phyloP scores from a whole-genome alignment of 2,797 vertebrate species.

The Acrossocheilus fasciatus region DNA sequence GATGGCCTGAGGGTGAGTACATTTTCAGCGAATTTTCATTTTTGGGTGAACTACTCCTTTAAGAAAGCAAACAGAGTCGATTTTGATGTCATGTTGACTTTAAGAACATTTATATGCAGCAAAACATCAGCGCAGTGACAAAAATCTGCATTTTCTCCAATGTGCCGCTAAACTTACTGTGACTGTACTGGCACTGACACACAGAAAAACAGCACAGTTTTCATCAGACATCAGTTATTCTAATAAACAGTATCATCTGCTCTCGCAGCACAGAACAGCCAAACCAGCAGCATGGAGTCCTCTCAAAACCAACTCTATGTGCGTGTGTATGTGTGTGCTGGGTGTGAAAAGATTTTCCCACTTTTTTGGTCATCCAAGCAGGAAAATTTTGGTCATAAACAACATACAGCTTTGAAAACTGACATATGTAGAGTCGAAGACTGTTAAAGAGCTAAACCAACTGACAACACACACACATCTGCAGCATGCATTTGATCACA shows the following conservation, averaged over 20 bases:
- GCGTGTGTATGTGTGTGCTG: conserved; percentile 67
- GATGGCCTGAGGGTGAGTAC: neutral
- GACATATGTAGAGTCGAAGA: conserved; percentile 74
- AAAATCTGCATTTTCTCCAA: conserved; percentile 71
- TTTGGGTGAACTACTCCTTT: neutral
- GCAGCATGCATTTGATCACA: conserved; percentile 19
- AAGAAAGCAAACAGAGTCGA: neutral
- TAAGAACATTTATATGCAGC: neutral
- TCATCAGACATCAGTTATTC: conserved; percentile 82
- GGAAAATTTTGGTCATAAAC: conserved; percentile 85
- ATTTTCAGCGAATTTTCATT: neutral
- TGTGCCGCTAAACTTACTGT: conserved; percentile 56
- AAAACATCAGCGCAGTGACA: conserved; percentile 30
- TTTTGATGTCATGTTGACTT: conserved; percentile 1
- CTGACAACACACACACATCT: conserved; percentile 50
- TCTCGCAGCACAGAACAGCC: conserved; percentile 68
- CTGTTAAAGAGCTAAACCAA: conserved; percentile 60
- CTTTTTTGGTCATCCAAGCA: conserved; percentile 80
- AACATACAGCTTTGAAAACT: conserved; percentile 77
- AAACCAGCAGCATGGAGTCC: conserved; percentile 72
- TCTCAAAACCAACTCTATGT: conserved; percentile 73
- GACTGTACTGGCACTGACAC: conserved; percentile 71
- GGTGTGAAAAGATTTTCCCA: conserved; percentile 83
- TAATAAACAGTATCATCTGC: conserved; percentile 74
- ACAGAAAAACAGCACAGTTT: conserved; percentile 78